Base-by-base conservation (phyloP, 2,797 vertebrate genomes). In the Enteromius mattozi region DNA sequence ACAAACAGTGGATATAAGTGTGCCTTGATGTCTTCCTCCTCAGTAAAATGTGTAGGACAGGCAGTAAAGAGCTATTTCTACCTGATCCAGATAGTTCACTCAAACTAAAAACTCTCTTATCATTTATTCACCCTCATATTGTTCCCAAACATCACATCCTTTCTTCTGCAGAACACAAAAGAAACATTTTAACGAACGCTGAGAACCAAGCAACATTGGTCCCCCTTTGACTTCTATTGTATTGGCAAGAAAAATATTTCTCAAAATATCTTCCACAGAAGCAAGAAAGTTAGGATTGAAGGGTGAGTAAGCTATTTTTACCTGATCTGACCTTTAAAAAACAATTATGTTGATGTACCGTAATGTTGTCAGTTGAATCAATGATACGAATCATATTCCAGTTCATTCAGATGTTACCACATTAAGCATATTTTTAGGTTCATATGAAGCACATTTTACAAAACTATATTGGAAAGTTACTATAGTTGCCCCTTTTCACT, bases 341-440 rank as follows among this genome's bases (percentile, higher is more conserved):
- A 24, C 30, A 72, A 45, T 72, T 49, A 9, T 72, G 45, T 72
- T 72, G 24, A 30, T 12, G 24, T 49, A 19, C 27, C 24, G 49
- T 72, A 49, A 49, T 72, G 24, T 49, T 49, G 45, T 72, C 70
- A 49, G 42, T 51, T 74, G 27, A 51, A 12, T 49, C 16, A 74
- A 51, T 49, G 3, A 19, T 47, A 47, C 17, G 14, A 49, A 72
- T 49, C 45, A 30, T 49, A 30, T 10, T 19, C 16, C 70, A 72
- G 17, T 10, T 72, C 45, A 49, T 71, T 71, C 40, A 49, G 3
- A 19, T 49, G 70, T 74, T 51, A 19, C 16, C 2, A 30, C 9
- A 49, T 17, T n/a, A 69, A 42, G 3, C n/a, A 27, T 40, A 16
- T 45, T 45, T 27, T 63, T 63, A 63, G 6, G 5, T 63, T 63